A percentile compares a stretch with the other conserved stretches of the same genome.
Conservation (phyloP, 1,140 invertebrate species). For the Zaprionus capensis region DNA sequence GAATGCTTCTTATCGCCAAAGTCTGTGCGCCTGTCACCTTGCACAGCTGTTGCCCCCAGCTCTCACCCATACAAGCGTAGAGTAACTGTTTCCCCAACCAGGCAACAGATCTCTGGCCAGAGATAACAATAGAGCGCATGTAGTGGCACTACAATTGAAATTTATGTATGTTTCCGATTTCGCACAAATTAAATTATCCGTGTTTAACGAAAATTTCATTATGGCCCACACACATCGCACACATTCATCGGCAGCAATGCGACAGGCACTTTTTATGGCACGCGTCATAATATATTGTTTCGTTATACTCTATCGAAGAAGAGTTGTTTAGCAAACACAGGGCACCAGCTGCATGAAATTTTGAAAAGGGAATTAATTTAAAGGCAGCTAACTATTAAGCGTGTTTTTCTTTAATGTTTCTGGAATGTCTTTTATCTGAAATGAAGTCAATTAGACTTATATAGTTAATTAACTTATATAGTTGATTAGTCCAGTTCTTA, state of each 20-base stretch:
- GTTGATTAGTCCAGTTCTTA: not conserved
- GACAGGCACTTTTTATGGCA: slow-evolving; percentile 24
- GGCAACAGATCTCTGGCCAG: not conserved
- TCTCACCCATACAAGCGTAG: not conserved
- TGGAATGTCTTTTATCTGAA: not conserved
- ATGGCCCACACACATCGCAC: slow-evolving; percentile 12
- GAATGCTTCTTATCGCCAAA: slow-evolving; percentile 7
- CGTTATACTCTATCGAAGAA: not conserved
- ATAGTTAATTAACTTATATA: not conserved
- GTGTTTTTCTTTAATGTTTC: too few relatives aligned
- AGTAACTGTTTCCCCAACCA: not conserved
- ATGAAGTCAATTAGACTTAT: not conserved
- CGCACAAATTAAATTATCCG: slow-evolving; percentile 71
- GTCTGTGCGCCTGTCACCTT: slow-evolving; percentile 23
- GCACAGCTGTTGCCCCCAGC: not conserved
- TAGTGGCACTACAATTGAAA: slow-evolving; percentile 9
- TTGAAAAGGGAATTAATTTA: not conserved
- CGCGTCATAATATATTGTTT: slow-evolving; percentile 31
- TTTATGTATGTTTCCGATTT: slow-evolving; percentile 42
- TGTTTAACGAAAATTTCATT: slow-evolving; percentile 71
- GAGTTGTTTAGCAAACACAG: not conserved
- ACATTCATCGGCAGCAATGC: slow-evolving; percentile 18
- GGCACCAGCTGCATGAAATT: not conserved
- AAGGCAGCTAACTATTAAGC: too few relatives aligned
- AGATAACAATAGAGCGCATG: not conserved